Conservation (phyloP, 1,140 invertebrate species). For the Stenopsyche tienmushanensis region DNA sequence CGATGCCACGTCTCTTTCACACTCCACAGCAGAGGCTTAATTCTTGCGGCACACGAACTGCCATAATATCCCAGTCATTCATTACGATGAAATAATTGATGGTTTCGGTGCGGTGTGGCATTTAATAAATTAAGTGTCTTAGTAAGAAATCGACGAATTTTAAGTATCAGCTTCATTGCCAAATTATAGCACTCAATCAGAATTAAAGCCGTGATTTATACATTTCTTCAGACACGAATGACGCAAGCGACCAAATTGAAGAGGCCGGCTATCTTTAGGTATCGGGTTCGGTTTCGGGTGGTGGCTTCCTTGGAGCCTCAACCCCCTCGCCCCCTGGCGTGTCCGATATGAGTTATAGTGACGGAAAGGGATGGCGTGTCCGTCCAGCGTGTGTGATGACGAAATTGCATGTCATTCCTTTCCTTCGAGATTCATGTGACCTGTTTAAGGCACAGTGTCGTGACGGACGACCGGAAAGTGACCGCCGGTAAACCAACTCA, state of each 20-base stretch:
- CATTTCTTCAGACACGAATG: no score
- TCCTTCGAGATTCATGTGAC: constrained; percentile 42
- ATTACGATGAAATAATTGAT: no score
- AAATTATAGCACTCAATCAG: no score
- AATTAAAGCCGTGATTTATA: no score
- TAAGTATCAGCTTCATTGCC: no score
- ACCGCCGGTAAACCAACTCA: constrained; percentile 22
- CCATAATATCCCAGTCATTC: no score
- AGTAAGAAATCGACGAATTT: no score
- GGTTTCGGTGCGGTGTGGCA: no score
- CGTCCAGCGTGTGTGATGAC: constrained; percentile 42
- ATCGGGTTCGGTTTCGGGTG: background rate
- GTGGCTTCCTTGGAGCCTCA: background rate
- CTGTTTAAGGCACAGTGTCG: constrained; percentile 38
- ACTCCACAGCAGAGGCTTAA: background rate
- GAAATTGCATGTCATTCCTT: constrained; percentile 42
- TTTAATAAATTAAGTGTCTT: no score
- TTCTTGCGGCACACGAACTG: no score
- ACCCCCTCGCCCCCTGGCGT: constrained; percentile 33
- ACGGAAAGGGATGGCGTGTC: constrained; percentile 41
- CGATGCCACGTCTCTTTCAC: background rate
- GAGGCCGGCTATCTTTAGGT: no score
- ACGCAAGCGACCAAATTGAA: no score
- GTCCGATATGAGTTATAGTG: constrained; percentile 42
- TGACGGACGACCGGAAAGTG: constrained; percentile 40